These are phyloP conservation scores for Saimiri boliviensis DNA, from an alignment of 2,113 vertebrate genomes.

Conservation along the genomic window DNA sequence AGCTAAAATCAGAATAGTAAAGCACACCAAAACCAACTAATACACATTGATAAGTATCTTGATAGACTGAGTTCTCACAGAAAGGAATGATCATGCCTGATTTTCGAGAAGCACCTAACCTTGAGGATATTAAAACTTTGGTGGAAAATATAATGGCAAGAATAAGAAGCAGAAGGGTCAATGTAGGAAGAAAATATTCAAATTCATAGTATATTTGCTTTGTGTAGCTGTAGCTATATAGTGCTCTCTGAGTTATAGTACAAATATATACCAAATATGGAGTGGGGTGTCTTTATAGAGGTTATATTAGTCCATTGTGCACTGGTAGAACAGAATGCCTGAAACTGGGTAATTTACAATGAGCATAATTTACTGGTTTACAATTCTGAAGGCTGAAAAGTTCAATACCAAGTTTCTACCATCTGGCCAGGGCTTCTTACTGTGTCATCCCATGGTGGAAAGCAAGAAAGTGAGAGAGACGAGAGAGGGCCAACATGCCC, in stretches of 20 bases:
- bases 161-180: neutral
- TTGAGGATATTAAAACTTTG: neutral
- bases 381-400: neutral
- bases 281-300: neutral
- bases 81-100: neutral
- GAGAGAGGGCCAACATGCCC: neutral
- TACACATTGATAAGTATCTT: neutral
- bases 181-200: neutral
- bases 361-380: neutral
- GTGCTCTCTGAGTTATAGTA: neutral
- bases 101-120: neutral
- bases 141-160: neutral
- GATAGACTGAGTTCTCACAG: neutral
- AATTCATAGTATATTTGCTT: neutral
- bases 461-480: neutral
- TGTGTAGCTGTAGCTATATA: neutral
- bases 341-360: neutral
- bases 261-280: neutral
- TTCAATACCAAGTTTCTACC: neutral
- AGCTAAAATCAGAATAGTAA: neutral
- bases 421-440: neutral
- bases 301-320: neutral
- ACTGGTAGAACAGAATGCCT: neutral
- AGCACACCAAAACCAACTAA: neutral
- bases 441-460: neutral